A percentile compares a stretch with the other conserved stretches of the same genome.
phyloP scores from a whole-genome alignment of 2,888 invertebrate genomes.

The Plebejus argus region DNA sequence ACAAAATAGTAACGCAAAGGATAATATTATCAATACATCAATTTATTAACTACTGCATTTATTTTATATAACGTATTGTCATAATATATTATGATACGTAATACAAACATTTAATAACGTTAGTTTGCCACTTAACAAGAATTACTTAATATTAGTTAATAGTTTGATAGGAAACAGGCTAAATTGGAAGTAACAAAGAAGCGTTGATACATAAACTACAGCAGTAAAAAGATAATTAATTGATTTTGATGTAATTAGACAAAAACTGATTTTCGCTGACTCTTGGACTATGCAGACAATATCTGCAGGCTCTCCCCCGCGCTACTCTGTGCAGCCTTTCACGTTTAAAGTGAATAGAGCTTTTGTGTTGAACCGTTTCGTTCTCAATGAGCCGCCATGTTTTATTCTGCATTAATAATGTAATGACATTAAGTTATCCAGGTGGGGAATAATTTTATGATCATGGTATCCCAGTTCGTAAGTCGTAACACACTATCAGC shows the following conservation, averaged over 20 bases:
- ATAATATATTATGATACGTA: too few species aligned
- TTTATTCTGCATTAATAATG: conserved; percentile 51
- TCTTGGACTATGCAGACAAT: neutral
- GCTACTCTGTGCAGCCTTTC: conserved; percentile 56
- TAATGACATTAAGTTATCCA: conserved; percentile 45
- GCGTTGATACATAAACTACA: too few species aligned
- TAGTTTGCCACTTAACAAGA: too few species aligned
- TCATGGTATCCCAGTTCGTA: neutral
- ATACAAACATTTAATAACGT: too few species aligned
- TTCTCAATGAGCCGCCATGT: conserved; percentile 55
- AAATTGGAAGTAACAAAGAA: too few species aligned
- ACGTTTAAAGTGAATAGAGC: conserved; percentile 68
- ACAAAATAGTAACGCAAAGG: too few species aligned
- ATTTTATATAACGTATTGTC: too few species aligned
- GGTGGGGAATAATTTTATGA: conserved; percentile 1
- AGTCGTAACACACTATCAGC: too few species aligned
- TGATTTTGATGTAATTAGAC: neutral
- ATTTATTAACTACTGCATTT: too few species aligned
- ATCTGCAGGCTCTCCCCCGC: conserved; percentile 38
- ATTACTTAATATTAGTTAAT: too few species aligned
- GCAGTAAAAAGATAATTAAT: neutral
- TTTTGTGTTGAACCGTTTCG: conserved; percentile 63
- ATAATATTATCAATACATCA: too few species aligned
- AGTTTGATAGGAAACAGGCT: too few species aligned
- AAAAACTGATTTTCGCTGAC: neutral